phyloP scores from a whole-genome alignment of 2,113 vertebrate genomes.

The Tachycineta bicolor region DNA sequence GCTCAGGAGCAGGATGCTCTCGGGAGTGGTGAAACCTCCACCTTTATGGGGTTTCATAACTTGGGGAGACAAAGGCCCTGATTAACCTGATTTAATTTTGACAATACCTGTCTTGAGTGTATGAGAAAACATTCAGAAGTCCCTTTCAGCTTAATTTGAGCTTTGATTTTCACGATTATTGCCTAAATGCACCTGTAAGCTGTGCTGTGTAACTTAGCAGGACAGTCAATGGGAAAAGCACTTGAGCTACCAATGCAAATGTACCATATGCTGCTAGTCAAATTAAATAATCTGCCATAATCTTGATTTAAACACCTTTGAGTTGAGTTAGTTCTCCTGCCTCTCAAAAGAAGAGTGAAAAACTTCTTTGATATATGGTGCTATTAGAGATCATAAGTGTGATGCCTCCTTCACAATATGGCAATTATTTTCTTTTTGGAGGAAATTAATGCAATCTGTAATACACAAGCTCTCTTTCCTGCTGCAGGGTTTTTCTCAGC shows the following conservation, averaged over 20 bases:
- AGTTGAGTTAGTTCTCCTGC: background rate
- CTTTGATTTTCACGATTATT: background rate
- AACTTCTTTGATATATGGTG: background rate
- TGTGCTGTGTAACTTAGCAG: background rate
- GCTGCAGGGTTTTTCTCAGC: background rate
- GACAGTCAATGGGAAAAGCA: background rate
- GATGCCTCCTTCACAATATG: background rate
- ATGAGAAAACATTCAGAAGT: background rate
- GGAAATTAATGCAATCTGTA: background rate
- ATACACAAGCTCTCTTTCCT: background rate
- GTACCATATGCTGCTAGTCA: background rate
- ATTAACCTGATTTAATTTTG: background rate
- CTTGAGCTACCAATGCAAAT: background rate
- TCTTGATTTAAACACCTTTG: background rate
- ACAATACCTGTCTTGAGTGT: background rate
- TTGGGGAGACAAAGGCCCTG: background rate
- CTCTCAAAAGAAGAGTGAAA: background rate
- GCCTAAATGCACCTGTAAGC: background rate
- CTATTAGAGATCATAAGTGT: background rate
- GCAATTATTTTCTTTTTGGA: background rate
- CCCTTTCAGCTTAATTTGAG: background rate
- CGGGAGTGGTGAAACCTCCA: background rate
- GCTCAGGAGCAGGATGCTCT: background rate
- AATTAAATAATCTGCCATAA: background rate
- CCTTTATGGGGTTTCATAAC: background rate